Base-by-base conservation (phyloP, 2,113 vertebrate species). In the Coptodon bakossiorum region DNA sequence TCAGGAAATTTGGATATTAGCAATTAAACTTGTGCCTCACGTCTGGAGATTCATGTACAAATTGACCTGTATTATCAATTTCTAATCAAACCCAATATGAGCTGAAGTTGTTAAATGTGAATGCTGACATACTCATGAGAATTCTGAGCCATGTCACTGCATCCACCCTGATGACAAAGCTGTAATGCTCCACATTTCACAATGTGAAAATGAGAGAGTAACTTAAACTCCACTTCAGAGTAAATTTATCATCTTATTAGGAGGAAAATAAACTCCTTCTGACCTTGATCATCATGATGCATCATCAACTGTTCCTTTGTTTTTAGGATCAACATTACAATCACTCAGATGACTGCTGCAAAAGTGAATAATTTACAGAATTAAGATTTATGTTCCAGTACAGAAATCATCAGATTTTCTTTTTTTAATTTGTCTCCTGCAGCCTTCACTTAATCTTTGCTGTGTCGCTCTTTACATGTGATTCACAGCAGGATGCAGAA, bases 1-100 rank as follows among this genome's bases (percentile, higher is more conserved):
- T 50, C 43, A 76, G 43, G 71, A 50, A 50, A 50, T 78, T 78
- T 78, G 43, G 16, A 78, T 50, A 19, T 31, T 31, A 31, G 40
- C 24, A 50, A 50, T 48, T 11, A 14, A 6, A 1, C 22, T 84
- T 16, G 19, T 16, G 34, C 6, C 31, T 38, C 22, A 5, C 7
- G 22, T 12, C 43, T 87, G 7, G 3, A 63, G 17, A 27, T 0
- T 17, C 43, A 31, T 76, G 24, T 19, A 50, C 45, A 48, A 50
- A 48, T 45, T 45, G 0, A 29, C 0, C 24, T 3, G 6, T 29
- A 3, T 19, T 73, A 2, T 14, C 1, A 45, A 7, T 80, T 80
- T 63, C 4, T 43, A 73, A 29, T 4, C n/a, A 68, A 56, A 73
- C 40, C 29, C 19, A 59, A 57, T 9, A 0, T 0, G 78, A 52